phyloP scores from a whole-genome alignment of 2,888 invertebrate genomes.

The Dolomedes plantarius region DNA sequence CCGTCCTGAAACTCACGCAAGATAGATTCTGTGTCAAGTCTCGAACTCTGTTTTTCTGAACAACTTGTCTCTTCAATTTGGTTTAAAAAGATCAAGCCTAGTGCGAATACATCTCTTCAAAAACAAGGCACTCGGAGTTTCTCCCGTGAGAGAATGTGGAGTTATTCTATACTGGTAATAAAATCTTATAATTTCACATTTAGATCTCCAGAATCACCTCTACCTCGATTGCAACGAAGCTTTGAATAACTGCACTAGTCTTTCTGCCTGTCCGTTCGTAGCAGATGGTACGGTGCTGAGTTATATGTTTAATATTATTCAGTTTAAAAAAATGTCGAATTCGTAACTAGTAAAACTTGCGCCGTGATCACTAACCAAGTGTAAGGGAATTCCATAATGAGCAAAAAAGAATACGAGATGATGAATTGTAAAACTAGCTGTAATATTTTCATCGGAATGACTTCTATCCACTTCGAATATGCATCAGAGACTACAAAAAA shows the following conservation, averaged over 20 bases:
- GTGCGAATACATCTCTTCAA: slow-evolving; percentile 35
- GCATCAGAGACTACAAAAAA: slow-evolving; percentile 38
- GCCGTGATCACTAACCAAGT: too few relatives aligned
- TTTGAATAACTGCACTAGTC: slow-evolving; percentile 72
- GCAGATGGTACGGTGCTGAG: slow-evolving; percentile 67
- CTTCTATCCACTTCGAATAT: slow-evolving; percentile 48
- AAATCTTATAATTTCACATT: slow-evolving; percentile 51
- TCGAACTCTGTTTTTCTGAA: slow-evolving; percentile 34
- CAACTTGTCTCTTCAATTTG: slow-evolving; percentile 44
- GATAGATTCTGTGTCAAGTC: slow-evolving; percentile 50
- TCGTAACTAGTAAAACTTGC: too few relatives aligned
- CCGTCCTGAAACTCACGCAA: slow-evolving; percentile 51
- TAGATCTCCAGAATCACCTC: slow-evolving; percentile 48
- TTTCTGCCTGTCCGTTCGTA: slow-evolving; percentile 74
- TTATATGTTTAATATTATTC: slow-evolving; percentile 39
- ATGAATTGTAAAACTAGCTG: slow-evolving; percentile 32
- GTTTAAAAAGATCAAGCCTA: slow-evolving; percentile 42
- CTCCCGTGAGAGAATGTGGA: slow-evolving; percentile 46
- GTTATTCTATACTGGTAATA: slow-evolving; percentile 52
- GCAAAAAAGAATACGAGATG: too few relatives aligned
- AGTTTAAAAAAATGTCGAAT: slow-evolving; percentile 43
- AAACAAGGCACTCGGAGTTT: slow-evolving; percentile 50
- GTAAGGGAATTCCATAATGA: too few relatives aligned
- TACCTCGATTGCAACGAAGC: slow-evolving; percentile 45
- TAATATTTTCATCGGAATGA: slow-evolving; percentile 35